Conservation (phyloP, 2,797 vertebrate species). For the Decapterus maruadsi region DNA sequence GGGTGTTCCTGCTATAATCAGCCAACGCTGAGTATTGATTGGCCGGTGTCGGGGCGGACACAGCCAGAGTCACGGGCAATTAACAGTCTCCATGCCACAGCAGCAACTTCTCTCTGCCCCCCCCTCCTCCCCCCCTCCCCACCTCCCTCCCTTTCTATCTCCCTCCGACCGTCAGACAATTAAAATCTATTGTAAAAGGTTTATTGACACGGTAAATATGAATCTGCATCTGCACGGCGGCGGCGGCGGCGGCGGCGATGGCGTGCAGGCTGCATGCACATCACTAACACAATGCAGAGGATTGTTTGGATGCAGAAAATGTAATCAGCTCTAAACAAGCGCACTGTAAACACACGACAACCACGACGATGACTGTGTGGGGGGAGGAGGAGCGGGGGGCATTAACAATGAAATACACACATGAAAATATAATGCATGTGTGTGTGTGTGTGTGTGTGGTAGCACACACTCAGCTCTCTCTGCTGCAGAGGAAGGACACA, state of each 20-base stretch:
- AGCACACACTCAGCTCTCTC: neutral
- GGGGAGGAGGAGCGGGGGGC: constrained; percentile 6
- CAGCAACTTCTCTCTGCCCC: constrained; percentile 30
- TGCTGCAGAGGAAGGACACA: neutral
- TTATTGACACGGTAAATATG: constrained; percentile 77
- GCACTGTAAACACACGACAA: constrained; percentile 17
- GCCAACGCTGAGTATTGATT: constrained; percentile 72
- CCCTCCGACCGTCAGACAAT: constrained; percentile 68
- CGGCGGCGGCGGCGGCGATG: too few relatives aligned
- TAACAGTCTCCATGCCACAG: constrained; percentile 64
- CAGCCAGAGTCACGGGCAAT: constrained; percentile 72
- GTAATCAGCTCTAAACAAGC: constrained; percentile 61
- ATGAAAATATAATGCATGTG: constrained; percentile 20
- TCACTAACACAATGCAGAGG: constrained; percentile 60
- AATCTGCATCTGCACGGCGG: constrained; percentile 58
- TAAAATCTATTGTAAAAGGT: constrained; percentile 68
- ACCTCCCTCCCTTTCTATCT: constrained; percentile 28
- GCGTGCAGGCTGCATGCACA: constrained; percentile 42
- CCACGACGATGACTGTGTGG: neutral
- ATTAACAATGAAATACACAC: constrained; percentile 36
- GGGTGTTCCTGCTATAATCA: constrained; percentile 67
- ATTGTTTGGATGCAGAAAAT: constrained; percentile 63
- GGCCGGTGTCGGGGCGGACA: constrained; percentile 67
- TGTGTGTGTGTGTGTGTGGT: neutral
- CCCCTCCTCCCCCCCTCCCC: constrained; percentile 16